phyloP scores from a whole-genome alignment of 2,888 invertebrate species.

The Steromphala cineraria region DNA sequence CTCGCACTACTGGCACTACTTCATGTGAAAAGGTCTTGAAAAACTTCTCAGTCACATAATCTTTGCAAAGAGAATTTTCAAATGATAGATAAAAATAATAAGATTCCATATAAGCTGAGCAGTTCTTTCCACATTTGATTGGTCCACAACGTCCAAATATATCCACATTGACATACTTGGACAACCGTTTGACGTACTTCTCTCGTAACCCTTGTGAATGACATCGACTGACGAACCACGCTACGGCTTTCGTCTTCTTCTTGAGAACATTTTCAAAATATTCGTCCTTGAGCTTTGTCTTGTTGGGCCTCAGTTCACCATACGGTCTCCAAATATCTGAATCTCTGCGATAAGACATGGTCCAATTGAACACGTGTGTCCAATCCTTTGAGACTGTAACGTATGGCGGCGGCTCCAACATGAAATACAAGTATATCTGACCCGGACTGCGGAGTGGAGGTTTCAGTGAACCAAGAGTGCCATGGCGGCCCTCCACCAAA shows the following conservation, averaged over 20 bases:
- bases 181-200: slow-evolving; percentile 18
- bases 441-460: neutral
- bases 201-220: slow-evolving; percentile 12
- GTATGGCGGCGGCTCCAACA: neutral
- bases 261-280: neutral
- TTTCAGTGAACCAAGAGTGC: no score
- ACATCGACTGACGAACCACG: slow-evolving; percentile 34
- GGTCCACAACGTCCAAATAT: slow-evolving; percentile 25
- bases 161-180: neutral
- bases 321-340: slow-evolving; percentile 6
- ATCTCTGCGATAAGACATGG: neutral
- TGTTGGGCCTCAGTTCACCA: neutral
- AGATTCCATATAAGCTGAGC: neutral
- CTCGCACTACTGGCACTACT: slow-evolving; percentile 31
- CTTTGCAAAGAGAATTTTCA: slow-evolving; percentile 32
- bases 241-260: slow-evolving; percentile 12
- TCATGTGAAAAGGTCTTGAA: slow-evolving; percentile 29
- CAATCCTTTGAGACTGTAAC: neutral
- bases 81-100: slow-evolving; percentile 37
- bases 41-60: slow-evolving; percentile 39
- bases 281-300: neutral
- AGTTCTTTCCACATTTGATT: neutral
- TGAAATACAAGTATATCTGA: neutral
- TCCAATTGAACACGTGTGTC: neutral
- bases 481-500: neutral